Evolutionary conservation across 2,888 invertebrate genomes (phyloP), one percentile per base, ranked within the genome.

Genomic region (Nomada flava): DNA sequence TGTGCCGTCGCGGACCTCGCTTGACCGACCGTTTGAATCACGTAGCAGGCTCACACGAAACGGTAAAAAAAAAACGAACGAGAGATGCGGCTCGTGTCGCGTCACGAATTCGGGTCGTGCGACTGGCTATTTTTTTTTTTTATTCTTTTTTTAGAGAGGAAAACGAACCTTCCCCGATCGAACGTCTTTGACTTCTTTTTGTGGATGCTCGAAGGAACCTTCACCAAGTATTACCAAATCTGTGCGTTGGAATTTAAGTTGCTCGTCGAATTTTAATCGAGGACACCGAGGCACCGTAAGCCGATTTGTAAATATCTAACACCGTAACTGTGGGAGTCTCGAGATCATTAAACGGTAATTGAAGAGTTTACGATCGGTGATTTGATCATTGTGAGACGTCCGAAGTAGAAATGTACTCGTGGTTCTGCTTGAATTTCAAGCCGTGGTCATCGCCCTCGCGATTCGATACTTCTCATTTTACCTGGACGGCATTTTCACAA

Each of bases 41-140:
- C 85, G 80, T 80, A 85, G 9, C 70, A 20, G 76, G 64, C 81
- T 71, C 76, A 65, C 70, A 60, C 69, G 79, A 70, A 88, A 89
- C 89, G 89, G 88, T 88, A 88, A 86, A 89, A 73, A 79, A 7
- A 36, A 36, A 5, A 20, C 20, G 7, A 77, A 62, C 50, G 62
- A 74, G 71, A 85, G 70, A 78, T 42, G 73, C 55, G 62, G 53
- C 53, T 55, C 64, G 52, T 57, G 75, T 42, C 63, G 73, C 52
- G 76, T 57, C 77, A 68, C 64, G 83, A 73, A 83, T 82, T 76
- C 73, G 57, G 50, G 76, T 69, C 84, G 79, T 67, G 68, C 72
- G 77, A 83, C 69, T 70, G 64, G 20, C 57, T 20, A 26, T 23
- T 57, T 57, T 20, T 20, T 23, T 10, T 20, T 10, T 20, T 26